A percentile compares a stretch with the other conserved stretches of the same genome.
Conservation (phyloP, 1,140 invertebrate genomes). For the Littorina saxatilis region DNA sequence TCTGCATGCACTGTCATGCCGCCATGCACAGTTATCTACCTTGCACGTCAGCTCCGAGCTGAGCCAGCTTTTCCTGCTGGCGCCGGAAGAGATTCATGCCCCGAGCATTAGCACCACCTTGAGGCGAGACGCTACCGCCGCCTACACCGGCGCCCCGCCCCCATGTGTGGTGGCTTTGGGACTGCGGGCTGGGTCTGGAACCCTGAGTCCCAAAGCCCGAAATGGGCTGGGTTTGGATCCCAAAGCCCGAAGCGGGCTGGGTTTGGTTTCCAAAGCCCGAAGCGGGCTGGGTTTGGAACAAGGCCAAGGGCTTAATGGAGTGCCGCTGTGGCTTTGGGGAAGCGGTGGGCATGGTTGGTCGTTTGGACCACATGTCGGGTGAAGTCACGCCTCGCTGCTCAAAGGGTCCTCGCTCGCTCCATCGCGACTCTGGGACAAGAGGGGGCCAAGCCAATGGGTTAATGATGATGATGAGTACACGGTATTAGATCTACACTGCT, state of each 20-base stretch:
- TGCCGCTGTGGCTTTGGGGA: conserved; percentile 43
- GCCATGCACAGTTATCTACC: conserved; percentile 55
- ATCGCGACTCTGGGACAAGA: conserved; percentile 17
- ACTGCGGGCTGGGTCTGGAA: conserved; percentile 16
- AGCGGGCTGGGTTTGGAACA: conserved; percentile 4
- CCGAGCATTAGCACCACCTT: conserved; percentile 52
- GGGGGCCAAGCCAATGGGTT: not conserved
- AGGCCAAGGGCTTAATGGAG: conserved; percentile 25
- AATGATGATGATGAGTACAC: not conserved
- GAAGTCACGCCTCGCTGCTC: conserved; percentile 35
- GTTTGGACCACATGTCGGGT: conserved; percentile 42
- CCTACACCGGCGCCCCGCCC: conserved; percentile 18
- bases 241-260: conserved; percentile 34
- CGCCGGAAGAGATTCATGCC: conserved; percentile 67
- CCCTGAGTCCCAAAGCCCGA: conserved; percentile 31
- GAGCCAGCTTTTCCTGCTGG: conserved; percentile 64
- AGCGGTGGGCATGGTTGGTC: conserved; percentile 38
- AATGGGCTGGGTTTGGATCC: not conserved
- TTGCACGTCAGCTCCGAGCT: conserved; percentile 63
- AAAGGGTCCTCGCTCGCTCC: conserved; percentile 14
- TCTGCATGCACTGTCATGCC: conserved; percentile 13
- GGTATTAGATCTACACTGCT: not conserved
- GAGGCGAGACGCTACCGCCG: conserved; percentile 16
- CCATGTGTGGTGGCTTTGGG: conserved; percentile 29
- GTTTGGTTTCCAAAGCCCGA: conserved; percentile 24